phyloP scores from a whole-genome alignment of 2,113 vertebrate genomes.

The Eublepharis macularius region DNA sequence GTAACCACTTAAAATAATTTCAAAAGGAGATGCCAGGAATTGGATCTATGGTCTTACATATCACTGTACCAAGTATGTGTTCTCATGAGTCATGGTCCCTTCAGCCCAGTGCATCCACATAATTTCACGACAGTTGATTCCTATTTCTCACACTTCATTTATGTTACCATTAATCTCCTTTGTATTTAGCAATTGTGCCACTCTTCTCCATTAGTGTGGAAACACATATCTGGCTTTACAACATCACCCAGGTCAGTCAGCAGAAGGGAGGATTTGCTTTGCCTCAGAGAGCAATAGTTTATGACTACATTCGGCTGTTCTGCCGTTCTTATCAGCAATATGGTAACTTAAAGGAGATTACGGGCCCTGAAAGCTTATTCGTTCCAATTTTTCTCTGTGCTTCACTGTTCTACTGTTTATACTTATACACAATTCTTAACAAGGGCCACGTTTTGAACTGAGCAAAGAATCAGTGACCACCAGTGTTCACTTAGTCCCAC shows the following conservation, averaged over 20 bases:
- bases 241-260: neutral
- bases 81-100: neutral
- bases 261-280: constrained; percentile 26
- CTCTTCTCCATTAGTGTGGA: neutral
- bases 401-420: neutral
- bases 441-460: neutral
- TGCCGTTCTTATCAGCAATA: neutral
- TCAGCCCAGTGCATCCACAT: neutral
- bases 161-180: neutral
- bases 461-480: neutral
- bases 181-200: neutral
- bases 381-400: neutral
- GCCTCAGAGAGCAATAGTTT: constrained; percentile 10
- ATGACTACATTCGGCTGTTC: neutral
- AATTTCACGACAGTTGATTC: constrained; percentile 29
- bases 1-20: neutral
- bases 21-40: neutral
- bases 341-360: neutral
- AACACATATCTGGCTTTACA: neutral
- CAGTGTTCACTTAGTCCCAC: neutral
- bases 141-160: neutral
- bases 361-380: neutral
- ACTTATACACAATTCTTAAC: neutral
- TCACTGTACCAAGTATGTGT: neutral
- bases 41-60: neutral